Conservation (phyloP, 2,797 vertebrate genomes). For the Acropternis orthonyx region DNA sequence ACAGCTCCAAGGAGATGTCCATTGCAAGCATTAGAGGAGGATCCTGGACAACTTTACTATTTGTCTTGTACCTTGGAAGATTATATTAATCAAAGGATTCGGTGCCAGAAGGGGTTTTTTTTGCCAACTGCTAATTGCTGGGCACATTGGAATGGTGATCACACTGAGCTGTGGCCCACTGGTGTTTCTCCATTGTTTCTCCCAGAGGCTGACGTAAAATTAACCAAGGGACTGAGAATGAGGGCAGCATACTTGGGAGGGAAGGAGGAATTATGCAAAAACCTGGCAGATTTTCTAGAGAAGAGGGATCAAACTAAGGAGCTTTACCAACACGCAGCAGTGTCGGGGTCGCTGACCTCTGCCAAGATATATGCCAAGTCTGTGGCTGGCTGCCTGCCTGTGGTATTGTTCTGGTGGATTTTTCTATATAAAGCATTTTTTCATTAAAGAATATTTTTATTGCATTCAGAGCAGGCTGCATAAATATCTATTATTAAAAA, state of each 20-base stretch:
- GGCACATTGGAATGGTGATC: background rate
- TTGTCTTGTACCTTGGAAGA: background rate
- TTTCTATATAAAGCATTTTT: slow-evolving; percentile 51
- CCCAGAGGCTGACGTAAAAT: slow-evolving; percentile 27
- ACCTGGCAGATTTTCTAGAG: slow-evolving; percentile 51
- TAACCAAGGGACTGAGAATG: background rate
- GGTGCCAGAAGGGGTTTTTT: background rate
- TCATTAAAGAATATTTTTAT: slow-evolving; percentile 23
- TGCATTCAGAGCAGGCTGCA: background rate
- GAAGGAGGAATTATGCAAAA: slow-evolving; percentile 57
- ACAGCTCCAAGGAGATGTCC: background rate
- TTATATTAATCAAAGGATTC: slow-evolving; percentile 9
- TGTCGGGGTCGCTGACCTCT: slow-evolving; percentile 51
- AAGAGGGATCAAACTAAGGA: slow-evolving; percentile 63
- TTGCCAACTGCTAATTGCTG: slow-evolving; percentile 13
- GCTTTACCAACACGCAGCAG: slow-evolving; percentile 59
- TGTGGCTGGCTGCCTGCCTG: slow-evolving; percentile 9
- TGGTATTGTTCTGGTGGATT: slow-evolving; percentile 13
- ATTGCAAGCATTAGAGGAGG: background rate
- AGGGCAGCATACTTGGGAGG: slow-evolving; percentile 32
- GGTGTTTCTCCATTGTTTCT: slow-evolving; percentile 44
- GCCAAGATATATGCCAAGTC: slow-evolving; percentile 18
- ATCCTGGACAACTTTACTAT: background rate
- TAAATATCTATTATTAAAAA: background rate
- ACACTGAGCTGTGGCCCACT: background rate